phyloP scores from a whole-genome alignment of 2,113 vertebrate species.

The Tautogolabrus adspersus region DNA sequence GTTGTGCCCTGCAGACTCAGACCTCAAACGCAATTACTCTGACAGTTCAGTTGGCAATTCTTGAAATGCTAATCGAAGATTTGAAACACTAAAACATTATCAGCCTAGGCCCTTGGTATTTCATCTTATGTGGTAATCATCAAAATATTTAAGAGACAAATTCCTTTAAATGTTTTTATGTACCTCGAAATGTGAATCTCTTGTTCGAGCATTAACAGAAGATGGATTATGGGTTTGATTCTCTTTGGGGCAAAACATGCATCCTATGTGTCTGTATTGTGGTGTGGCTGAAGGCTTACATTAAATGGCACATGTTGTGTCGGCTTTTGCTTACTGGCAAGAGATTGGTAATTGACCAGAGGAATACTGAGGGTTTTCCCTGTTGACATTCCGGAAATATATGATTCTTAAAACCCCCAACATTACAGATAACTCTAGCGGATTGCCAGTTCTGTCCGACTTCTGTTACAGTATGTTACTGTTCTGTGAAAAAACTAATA shows the following conservation, averaged over 20 bases:
- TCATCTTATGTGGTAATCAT: neutral
- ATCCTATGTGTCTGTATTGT: constrained; percentile 15
- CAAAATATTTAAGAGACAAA: neutral
- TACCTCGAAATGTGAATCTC: constrained; percentile 1
- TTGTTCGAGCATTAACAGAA: neutral
- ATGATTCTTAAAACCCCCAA: no score
- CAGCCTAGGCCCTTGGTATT: neutral
- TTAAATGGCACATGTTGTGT: no score
- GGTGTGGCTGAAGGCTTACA: no score
- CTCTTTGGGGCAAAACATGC: no score
- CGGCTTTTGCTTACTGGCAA: no score
- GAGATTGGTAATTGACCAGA: no score
- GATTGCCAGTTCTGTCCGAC: no score
- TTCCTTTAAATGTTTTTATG: neutral
- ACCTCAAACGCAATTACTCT: constrained; percentile 8
- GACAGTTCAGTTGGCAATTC: neutral
- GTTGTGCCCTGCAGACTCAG: neutral
- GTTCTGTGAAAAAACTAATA: no score
- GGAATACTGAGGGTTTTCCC: no score
- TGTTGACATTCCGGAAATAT: no score
- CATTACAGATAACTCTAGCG: no score
- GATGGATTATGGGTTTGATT: constrained; percentile 1
- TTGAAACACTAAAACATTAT: neutral
- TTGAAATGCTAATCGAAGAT: neutral
- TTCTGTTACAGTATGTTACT: neutral